Conservation (phyloP, 2,888 invertebrate species). For the Agriopis leucophaearia region DNA sequence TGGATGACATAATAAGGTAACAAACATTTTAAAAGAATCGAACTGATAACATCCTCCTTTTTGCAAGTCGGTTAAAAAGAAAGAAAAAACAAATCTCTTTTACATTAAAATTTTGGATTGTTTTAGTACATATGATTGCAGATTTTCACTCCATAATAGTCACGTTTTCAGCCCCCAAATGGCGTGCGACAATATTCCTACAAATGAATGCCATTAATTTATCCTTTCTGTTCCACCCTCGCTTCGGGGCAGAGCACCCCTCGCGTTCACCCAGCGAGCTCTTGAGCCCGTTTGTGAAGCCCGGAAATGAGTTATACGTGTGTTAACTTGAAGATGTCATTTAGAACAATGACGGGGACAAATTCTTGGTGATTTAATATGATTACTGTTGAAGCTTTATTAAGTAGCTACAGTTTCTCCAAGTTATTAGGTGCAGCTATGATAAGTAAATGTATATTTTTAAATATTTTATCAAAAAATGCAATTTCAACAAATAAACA, state of each 20-base stretch:
- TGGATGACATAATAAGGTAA: no score
- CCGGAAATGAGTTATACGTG: constrained; percentile 29
- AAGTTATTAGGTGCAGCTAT: neutral
- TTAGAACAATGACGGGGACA: constrained; percentile 23
- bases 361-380: constrained; percentile 11
- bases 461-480: constrained; percentile 3
- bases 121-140: no score
- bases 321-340: constrained; percentile 29
- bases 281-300: constrained; percentile 28
- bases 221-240: constrained; percentile 37
- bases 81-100: no score
- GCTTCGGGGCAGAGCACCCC: constrained; percentile 33
- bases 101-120: no score
- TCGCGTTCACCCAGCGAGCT: constrained; percentile 26
- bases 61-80: no score
- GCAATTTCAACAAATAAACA: constrained; percentile 13
- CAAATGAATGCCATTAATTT: constrained; percentile 41
- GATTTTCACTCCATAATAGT: constrained; percentile 34
- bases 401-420: neutral
- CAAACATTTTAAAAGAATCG: no score
- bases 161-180: constrained; percentile 30
- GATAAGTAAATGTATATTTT: neutral
- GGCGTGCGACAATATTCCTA: constrained; percentile 13
- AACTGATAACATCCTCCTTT: no score
- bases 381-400: neutral